Conservation (phyloP, 2,888 invertebrate genomes). For the Lasioglossum calceatum region DNA sequence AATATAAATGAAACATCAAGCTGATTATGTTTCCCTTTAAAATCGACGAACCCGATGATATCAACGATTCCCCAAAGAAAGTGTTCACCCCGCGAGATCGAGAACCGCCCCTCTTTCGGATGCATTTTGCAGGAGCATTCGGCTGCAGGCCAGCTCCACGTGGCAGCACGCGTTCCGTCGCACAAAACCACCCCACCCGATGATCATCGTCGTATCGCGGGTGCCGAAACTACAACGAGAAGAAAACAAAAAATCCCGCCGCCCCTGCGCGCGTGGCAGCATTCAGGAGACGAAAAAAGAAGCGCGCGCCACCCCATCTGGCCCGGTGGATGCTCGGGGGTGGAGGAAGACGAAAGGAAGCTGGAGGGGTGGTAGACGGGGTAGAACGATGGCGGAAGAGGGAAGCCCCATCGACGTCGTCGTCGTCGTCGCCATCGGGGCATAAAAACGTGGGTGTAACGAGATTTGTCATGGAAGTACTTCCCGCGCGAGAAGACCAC, state of each 20-base stretch:
- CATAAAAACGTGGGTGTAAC: constrained; percentile 79
- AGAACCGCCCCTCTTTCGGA: neutral
- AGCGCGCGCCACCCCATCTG: neutral
- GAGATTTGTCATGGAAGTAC: constrained; percentile 81
- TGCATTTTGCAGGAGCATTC: neutral
- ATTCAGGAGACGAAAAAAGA: constrained; percentile 12
- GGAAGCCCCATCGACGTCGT: constrained; percentile 72
- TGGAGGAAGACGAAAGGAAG: neutral
- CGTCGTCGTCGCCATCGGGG: constrained; percentile 59
- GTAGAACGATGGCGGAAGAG: constrained; percentile 39
- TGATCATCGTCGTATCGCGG: neutral
- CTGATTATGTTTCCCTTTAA: neutral
- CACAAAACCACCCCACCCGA: neutral
- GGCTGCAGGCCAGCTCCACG: neutral
- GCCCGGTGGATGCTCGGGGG: neutral
- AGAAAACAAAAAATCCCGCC: neutral
- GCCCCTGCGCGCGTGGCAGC: neutral
- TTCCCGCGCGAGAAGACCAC: constrained; percentile 58
- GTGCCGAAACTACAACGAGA: neutral
- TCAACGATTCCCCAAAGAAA: neutral
- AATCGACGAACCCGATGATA: neutral
- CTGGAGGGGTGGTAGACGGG: neutral
- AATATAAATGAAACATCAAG: no score
- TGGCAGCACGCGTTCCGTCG: neutral
- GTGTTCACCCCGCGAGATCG: neutral